phyloP scores from a whole-genome alignment of 2,113 vertebrate species.

The Percina caprodes region DNA sequence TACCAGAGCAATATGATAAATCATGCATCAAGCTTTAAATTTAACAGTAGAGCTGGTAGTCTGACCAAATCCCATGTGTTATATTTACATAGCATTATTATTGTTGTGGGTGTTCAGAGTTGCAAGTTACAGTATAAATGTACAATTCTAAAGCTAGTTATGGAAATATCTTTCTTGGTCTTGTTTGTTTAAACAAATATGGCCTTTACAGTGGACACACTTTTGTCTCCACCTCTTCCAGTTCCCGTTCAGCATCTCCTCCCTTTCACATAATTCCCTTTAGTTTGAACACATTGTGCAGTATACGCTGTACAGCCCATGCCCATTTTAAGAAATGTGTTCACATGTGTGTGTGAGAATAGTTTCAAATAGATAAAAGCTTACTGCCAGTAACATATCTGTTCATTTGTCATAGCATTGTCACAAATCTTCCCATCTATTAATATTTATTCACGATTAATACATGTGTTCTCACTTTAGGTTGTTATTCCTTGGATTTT shows the following conservation, averaged over 20 bases:
- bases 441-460: not conserved
- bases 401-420: not conserved
- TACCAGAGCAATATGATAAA: slow-evolving; percentile 26
- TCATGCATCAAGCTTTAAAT: slow-evolving; percentile 25
- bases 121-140: not conserved
- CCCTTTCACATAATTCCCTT: not conserved
- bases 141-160: not conserved
- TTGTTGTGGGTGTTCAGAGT: not conserved
- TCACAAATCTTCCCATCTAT: not conserved
- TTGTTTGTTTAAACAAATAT: slow-evolving; percentile 35
- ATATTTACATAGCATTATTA: not conserved
- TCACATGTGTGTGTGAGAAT: slow-evolving; percentile 20
- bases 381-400: not conserved
- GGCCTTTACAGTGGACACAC: slow-evolving; percentile 4
- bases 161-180: not conserved
- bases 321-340: slow-evolving; percentile 18
- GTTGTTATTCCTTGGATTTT: not conserved
- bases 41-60: not conserved
- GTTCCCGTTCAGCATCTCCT: slow-evolving; percentile 12
- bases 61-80: not conserved
- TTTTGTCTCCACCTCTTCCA: not conserved
- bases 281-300: not conserved
- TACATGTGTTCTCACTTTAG: not conserved
- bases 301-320: not conserved
- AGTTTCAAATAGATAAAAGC: not conserved